These are phyloP conservation scores for Salpingus planirostris DNA, from an alignment of 2,888 invertebrate species.

Conservation along the genomic window DNA sequence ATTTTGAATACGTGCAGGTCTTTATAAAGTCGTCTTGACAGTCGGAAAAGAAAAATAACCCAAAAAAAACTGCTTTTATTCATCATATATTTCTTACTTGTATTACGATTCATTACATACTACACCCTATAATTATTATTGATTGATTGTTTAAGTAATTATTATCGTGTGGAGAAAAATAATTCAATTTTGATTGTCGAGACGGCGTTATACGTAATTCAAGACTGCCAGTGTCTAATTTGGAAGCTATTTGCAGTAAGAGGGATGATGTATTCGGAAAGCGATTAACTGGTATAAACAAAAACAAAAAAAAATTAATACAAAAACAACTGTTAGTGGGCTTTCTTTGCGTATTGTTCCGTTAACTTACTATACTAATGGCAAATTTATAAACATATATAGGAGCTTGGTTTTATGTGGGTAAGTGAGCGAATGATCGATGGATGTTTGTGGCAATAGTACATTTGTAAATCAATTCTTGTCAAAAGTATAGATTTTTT, in stretches of 20 bases:
- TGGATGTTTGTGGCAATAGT: slow-evolving; percentile 41
- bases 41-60: slow-evolving; percentile 3
- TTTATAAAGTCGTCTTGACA: slow-evolving; percentile 16
- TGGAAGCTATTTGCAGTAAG: slow-evolving; percentile 27
- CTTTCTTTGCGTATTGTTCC: slow-evolving; percentile 37
- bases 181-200: slow-evolving; percentile 16
- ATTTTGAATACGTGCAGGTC: slow-evolving; percentile 16
- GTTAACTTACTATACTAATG: slow-evolving; percentile 40
- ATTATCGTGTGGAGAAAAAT: no score
- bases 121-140: background rate
- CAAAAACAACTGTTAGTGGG: slow-evolving; percentile 26
- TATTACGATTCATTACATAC: background rate
- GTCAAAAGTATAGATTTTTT: slow-evolving; percentile 48
- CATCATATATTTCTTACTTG: background rate
- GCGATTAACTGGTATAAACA: slow-evolving; percentile 22
- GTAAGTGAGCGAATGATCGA: slow-evolving; percentile 28
- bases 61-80: slow-evolving; percentile 3
- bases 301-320: no score
- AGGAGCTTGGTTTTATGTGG: slow-evolving; percentile 45
- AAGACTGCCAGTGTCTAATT: slow-evolving; percentile 20
- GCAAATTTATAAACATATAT: slow-evolving; percentile 40
- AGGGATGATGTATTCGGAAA: slow-evolving; percentile 24
- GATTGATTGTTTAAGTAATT: no score
- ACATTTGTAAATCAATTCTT: slow-evolving; percentile 51
- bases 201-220: slow-evolving; percentile 17